phyloP scores from a whole-genome alignment of 1,140 invertebrate genomes.

The Neodiprion fabricii region DNA sequence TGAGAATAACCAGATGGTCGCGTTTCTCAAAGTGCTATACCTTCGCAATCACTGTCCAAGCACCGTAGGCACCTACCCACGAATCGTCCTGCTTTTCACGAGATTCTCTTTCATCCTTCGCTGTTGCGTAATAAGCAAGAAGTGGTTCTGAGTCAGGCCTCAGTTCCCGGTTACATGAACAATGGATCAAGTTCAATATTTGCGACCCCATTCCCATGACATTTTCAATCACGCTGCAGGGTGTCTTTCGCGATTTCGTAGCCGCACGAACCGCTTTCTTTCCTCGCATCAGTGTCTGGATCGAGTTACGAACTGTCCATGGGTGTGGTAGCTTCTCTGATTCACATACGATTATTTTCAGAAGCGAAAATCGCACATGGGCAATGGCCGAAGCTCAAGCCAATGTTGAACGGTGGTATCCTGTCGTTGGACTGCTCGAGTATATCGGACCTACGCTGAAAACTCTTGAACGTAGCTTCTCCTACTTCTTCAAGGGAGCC shows the following conservation, averaged over 20 bases:
- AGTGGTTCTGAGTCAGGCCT: not conserved
- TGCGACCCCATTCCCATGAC: not conserved
- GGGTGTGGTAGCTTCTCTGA: not conserved
- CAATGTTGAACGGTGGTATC: slow-evolving; percentile 71
- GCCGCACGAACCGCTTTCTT: not conserved
- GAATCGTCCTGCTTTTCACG: no score
- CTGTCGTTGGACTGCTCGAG: slow-evolving; percentile 72
- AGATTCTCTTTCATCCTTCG: not conserved
- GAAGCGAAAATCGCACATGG: slow-evolving; percentile 67
- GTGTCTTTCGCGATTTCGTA: not conserved
- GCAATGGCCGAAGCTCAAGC: slow-evolving; percentile 68
- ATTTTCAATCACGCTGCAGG: not conserved
- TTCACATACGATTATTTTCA: slow-evolving; percentile 41
- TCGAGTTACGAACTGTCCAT: not conserved
- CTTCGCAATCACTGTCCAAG: no score
- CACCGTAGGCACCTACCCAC: no score
- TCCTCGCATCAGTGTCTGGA: no score
- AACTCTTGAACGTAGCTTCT: slow-evolving; percentile 65
- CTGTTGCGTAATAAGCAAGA: not conserved
- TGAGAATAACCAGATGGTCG: no score
- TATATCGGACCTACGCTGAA: slow-evolving; percentile 68
- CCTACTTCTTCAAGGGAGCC: slow-evolving; percentile 68
- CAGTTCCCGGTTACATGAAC: not conserved
- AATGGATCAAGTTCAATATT: slow-evolving; percentile 6
- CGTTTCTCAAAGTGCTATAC: no score